These are phyloP conservation scores for Bombus waltoni DNA, from an alignment of 1,140 invertebrate species.

Conservation along the genomic window DNA sequence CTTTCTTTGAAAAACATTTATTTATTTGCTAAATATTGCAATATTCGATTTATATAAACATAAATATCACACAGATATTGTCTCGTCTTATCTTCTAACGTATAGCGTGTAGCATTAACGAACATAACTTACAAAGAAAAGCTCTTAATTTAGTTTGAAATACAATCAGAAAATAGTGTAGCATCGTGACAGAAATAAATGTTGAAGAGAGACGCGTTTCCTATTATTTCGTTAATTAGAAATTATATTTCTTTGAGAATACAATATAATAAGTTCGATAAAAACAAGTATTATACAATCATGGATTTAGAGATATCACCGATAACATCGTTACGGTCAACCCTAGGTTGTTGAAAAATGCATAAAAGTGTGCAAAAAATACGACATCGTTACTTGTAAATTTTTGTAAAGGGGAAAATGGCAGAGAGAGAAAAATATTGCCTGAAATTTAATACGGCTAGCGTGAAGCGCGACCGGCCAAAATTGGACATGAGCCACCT, in stretches of 20 bases:
- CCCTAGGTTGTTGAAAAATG: too few species aligned
- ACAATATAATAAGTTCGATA: too few species aligned
- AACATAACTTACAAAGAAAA: background rate
- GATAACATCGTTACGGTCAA: background rate
- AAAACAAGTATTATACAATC: background rate
- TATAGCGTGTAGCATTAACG: background rate
- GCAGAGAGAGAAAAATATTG: conserved; percentile 79
- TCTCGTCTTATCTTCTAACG: background rate
- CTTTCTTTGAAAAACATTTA: too few species aligned
- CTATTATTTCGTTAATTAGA: background rate
- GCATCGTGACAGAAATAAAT: background rate
- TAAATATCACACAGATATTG: background rate
- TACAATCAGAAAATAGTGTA: background rate
- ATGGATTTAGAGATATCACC: background rate
- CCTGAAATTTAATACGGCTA: conserved; percentile 81
- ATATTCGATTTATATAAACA: background rate
- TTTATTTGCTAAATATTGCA: background rate
- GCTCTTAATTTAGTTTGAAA: background rate
- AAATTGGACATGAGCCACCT: conserved; percentile 83
- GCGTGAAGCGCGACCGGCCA: conserved; percentile 80
- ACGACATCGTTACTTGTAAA: background rate
- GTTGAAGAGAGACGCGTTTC: background rate
- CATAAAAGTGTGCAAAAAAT: background rate
- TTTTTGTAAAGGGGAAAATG: background rate
- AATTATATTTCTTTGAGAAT: background rate